Conservation (phyloP, 2,113 vertebrate genomes). For the Athene noctua region DNA sequence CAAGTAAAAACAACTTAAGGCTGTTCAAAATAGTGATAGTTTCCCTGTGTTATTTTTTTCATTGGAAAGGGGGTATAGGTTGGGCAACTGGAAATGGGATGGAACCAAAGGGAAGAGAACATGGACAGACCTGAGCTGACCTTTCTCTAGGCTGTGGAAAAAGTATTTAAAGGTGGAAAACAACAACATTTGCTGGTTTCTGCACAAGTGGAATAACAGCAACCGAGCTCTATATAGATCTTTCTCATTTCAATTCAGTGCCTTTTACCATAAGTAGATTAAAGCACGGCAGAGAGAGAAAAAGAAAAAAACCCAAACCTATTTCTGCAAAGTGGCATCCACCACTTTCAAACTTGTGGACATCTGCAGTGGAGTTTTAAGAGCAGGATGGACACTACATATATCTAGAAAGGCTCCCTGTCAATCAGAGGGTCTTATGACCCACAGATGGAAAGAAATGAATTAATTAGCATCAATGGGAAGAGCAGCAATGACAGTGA, state of each 20-base stretch:
- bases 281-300: not conserved
- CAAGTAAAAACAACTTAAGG: not conserved
- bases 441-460: not conserved
- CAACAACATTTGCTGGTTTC: not conserved
- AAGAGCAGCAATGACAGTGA: not conserved
- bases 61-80: not conserved
- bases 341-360: not conserved
- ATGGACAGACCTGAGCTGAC: not conserved
- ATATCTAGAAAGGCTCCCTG: not conserved
- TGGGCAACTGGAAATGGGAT: not conserved
- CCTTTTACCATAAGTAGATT: not conserved
- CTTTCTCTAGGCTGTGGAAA: not conserved
- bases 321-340: not conserved
- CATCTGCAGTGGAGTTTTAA: not conserved
- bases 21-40: not conserved
- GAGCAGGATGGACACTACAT: not conserved
- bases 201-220: not conserved
- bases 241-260: not conserved
- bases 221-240: accelerated
- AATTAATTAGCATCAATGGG: not conserved
- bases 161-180: not conserved
- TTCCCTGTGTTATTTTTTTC: not conserved
- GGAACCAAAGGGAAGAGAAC: not conserved
- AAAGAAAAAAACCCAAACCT: not conserved
- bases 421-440: not conserved